phyloP scores from a whole-genome alignment of 2,797 vertebrate species.

The Sciurus vulgaris region DNA sequence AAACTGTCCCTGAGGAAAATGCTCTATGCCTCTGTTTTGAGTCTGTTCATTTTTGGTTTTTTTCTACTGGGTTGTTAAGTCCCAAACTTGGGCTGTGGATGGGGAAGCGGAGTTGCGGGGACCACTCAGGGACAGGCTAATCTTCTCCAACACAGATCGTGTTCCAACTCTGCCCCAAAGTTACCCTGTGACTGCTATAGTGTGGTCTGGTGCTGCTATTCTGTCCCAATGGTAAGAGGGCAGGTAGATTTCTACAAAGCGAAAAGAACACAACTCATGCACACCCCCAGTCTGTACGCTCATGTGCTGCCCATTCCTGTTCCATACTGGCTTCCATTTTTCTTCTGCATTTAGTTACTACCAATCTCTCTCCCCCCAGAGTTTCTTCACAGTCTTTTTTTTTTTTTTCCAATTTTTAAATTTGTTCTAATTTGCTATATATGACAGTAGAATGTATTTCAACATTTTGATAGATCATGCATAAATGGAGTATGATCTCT shows the following conservation, averaged over 20 bases:
- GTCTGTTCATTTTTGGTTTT: neutral
- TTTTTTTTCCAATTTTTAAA: no score
- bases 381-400: neutral
- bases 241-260: neutral
- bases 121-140: neutral
- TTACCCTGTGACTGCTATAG: neutral
- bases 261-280: neutral
- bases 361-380: neutral
- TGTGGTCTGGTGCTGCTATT: neutral
- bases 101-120: neutral
- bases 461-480: no score
- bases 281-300: neutral
- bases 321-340: neutral
- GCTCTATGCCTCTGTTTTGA: neutral
- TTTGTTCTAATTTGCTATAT: no score
- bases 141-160: neutral
- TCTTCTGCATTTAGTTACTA: neutral
- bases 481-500: no score
- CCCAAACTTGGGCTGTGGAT: neutral
- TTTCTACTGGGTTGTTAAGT: neutral
- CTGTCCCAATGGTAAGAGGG: neutral
- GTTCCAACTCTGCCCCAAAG: neutral
- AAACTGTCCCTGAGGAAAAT: neutral
- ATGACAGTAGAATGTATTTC: no score
- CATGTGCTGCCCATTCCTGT: accelerated